Evolutionary conservation across 2,797 vertebrate species (phyloP).

Genomic region (Arctocebus calabarensis): DNA sequence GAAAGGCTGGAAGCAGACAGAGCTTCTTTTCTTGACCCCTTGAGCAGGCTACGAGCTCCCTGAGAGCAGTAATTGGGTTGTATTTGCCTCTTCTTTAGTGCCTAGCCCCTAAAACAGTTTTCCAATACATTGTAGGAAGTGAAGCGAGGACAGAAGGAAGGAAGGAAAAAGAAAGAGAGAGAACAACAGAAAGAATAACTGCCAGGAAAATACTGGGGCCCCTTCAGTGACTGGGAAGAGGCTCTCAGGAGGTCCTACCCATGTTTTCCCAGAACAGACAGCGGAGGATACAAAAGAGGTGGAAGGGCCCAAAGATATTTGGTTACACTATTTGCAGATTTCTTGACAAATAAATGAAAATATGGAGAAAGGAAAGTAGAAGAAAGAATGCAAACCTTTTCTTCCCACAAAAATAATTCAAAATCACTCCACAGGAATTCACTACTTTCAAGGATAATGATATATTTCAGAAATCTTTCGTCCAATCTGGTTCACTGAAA

Average conservation of each 20-base stretch:
- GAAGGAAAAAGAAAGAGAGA: fast-evolving
- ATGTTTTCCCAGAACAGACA: not conserved
- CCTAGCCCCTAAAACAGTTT: not conserved
- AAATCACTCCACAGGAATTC: not conserved
- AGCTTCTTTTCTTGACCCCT: too few species aligned
- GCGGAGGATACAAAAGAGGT: not conserved
- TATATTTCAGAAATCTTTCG: not conserved
- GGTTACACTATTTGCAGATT: not conserved
- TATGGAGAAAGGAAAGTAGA: not conserved
- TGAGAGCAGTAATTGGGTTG: not conserved
- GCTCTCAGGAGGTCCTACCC: too few species aligned
- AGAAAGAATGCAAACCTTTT: not conserved
- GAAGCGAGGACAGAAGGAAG: fast-evolving
- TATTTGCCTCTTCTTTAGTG: not conserved
- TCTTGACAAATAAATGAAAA: not conserved
- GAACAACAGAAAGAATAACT: not conserved
- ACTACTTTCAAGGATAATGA: not conserved
- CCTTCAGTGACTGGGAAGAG: not conserved
- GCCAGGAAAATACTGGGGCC: not conserved
- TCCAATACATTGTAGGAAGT: fast-evolving
- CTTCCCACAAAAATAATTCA: not conserved
- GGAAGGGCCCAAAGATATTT: not conserved
- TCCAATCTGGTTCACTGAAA: not conserved
- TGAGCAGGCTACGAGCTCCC: not conserved
- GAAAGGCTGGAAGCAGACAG: not conserved